Evolutionary conservation across 2,797 vertebrate genomes (phyloP), one percentile per base, ranked within the genome.

Genomic region (Masticophis lateralis): DNA sequence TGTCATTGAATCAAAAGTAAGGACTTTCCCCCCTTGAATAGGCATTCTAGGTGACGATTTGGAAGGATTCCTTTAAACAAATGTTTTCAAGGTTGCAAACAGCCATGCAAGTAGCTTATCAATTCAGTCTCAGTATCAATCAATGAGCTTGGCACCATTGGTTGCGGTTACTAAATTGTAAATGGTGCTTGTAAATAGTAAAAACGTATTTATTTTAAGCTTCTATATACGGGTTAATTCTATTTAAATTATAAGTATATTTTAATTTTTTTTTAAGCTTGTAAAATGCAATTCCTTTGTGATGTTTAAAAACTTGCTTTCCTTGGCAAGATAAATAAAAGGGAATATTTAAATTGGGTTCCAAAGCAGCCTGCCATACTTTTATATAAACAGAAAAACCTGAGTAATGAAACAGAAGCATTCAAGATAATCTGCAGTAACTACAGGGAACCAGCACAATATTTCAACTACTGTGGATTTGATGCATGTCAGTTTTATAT

Each of bases 131-230:
- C 94, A 88, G 91, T 96, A 94, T 90, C 93, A 94, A 47, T 96
- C 95, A 95, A 95, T 91, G 95, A 95, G 91, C 56, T 94, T 96
- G 96, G 92, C 92, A 94, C 91, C 93, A 92, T 93, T 93, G 94
- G 87, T 61, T 96, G 96, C 94, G 3, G 25, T 37, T 61, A 92
- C 92, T 95, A n/a, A 96, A 87, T 94, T 95, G 74, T 47, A 83
- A 88, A 92, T 94, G 55, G 0, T 88, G 79, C 90, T 94, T 96
- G 86, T 53, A 83, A 88, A 92, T 94, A 55, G 0, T 88, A 90
- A 95, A 92, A 95, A 95, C 92, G 94, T 91, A 86, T 91, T 96
- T 95, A 96, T 96, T 96, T 63, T 96, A 89, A 96, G 96, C 94
- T 86, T 86, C 91, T 94, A 79, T 95, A 95, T 96, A 95, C 89